A percentile compares a stretch with the other conserved stretches of the same genome.
phyloP scores from a whole-genome alignment of 2,797 vertebrate genomes.

The Chelonia mydas region DNA sequence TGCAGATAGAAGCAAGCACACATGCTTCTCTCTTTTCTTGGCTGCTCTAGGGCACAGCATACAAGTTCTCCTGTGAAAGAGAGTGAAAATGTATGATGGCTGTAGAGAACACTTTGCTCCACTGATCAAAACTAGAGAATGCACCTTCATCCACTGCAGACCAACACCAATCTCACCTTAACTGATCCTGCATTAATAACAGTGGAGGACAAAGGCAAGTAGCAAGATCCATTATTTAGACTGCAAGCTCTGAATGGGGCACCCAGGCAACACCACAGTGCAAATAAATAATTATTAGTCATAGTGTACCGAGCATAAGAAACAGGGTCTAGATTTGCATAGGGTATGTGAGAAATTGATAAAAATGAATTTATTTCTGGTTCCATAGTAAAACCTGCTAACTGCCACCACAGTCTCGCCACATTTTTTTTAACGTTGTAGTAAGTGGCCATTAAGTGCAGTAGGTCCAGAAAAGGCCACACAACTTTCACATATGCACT shows the following conservation, averaged over 20 bases:
- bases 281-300: neutral
- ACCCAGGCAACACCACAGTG: neutral
- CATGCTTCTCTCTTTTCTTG: neutral
- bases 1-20: fast-evolving
- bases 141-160: neutral
- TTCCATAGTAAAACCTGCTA: neutral
- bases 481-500: neutral
- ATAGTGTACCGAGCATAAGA: neutral
- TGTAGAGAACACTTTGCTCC: neutral
- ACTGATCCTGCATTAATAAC: neutral
- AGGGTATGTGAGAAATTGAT: neutral
- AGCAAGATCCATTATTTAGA: neutral
- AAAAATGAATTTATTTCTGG: neutral
- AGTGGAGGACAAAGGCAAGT: neutral
- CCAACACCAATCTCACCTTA: neutral
- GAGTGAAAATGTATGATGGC: neutral
- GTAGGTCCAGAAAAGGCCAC: fast-evolving
- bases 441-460: neutral
- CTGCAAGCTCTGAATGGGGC: neutral
- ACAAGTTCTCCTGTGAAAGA: neutral
- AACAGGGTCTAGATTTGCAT: neutral
- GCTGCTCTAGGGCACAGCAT: neutral
- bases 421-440: neutral
- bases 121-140: neutral
- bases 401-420: neutral